phyloP scores from a whole-genome alignment of 2,797 vertebrate genomes.

The Sternarchorhynchus goeldii region DNA sequence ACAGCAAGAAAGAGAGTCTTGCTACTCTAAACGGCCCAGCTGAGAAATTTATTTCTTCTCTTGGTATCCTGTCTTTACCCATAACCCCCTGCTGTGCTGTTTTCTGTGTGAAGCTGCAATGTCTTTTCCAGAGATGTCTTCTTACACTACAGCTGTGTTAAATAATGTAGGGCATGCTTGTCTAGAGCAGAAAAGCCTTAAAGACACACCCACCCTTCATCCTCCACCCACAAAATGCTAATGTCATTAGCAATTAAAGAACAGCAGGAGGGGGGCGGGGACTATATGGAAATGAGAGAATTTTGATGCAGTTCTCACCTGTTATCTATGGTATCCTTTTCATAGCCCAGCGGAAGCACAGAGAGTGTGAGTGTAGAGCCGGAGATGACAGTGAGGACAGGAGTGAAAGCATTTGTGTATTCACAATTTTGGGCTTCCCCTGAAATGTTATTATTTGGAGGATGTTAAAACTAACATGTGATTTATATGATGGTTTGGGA shows the following conservation, averaged over 20 bases:
- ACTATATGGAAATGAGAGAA: background rate
- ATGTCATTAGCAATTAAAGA: constrained; percentile 33
- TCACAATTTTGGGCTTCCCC: background rate
- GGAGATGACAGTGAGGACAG: too few relatives aligned
- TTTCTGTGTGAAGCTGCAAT: constrained; percentile 7
- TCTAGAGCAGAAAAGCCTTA: constrained; percentile 8
- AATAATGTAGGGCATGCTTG: constrained; percentile 66
- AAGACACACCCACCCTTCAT: constrained; percentile 10
- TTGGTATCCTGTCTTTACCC: constrained; percentile 19
- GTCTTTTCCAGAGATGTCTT: background rate
- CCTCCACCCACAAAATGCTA: constrained; percentile 12
- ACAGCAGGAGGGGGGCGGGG: constrained; percentile 29
- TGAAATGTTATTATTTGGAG: background rate
- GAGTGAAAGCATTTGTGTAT: too few relatives aligned
- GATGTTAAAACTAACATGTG: background rate
- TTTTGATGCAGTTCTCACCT: background rate
- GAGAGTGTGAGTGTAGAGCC: too few relatives aligned
- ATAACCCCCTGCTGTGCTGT: constrained; percentile 12
- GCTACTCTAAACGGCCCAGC: constrained; percentile 6
- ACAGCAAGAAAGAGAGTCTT: background rate
- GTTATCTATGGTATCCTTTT: background rate
- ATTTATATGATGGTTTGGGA: background rate
- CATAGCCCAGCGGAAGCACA: too few relatives aligned
- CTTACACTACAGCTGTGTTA: constrained; percentile 49
- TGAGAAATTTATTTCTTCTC: constrained; percentile 9